Base-by-base conservation (phyloP, 2,888 invertebrate species). In the Scaptomyza reducta region DNA sequence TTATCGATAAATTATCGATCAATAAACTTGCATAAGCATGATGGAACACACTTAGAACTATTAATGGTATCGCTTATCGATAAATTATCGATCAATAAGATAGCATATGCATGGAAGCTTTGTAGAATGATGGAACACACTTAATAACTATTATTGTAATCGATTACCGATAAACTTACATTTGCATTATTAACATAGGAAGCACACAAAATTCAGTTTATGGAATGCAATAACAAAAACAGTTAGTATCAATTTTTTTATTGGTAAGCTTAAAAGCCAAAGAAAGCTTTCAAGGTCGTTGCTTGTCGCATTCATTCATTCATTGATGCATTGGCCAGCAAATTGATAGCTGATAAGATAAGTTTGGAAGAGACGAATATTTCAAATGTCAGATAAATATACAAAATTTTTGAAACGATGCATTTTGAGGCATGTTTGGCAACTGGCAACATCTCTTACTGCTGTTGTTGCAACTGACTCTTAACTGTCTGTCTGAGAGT, bases 371-470 rank as follows among this genome's bases (percentile, higher is more conserved):
- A 38, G 7, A 46, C 44, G n/a, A 33, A 14, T 54, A 40, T 54
- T 53, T 60, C 31, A 55, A 77, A 59, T 50, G 29, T 40, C 45
- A 56, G 62, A 62, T 73, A 74, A 55, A 60, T 58, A 63, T 59
- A 1, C 2, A 62, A 65, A 62, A 62, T 57, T 50, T 27, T 27
- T 55, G 42, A 44, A 61, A 51, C 14, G 35, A 35, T 29, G 29
- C 18, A 46, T 11, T 27, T 18, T 31, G 10, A 31, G 31, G 27
- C 27, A 27, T 50, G 47, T 67, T 70, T 64, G 66, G 53, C 62
- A 62, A 64, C 79, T 82, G 68, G 44, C 77, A 57, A 57, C 88
- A 82, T 81, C 85, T 46, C 18, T 11, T 29, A 31, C 25, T 59
- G 11, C 25, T 38, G 25, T 9, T 41, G 41, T 7, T 35, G 33